Evolutionary conservation across 2,113 vertebrate genomes (phyloP).

Genomic region (Psettodes erumei): DNA sequence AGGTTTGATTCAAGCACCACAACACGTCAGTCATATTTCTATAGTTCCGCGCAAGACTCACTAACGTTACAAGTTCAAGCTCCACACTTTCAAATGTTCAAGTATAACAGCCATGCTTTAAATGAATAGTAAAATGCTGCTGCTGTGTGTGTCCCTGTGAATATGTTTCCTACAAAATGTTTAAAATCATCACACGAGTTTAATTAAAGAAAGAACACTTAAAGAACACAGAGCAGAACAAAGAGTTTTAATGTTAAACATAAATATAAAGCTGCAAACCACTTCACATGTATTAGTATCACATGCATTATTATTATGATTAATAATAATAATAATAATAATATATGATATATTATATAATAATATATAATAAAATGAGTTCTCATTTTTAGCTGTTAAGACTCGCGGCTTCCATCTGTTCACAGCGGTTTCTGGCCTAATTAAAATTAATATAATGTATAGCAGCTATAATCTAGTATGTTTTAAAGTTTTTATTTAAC

Average conservation of each 20-base stretch:
- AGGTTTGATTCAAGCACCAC: not conserved
- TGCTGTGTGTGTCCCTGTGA: not conserved
- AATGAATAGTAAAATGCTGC: too few relatives aligned
- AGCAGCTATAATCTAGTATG: not conserved
- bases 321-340: not conserved
- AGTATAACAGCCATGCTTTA: not conserved
- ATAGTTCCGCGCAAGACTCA: not conserved
- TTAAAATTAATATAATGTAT: not conserved
- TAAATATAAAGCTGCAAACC: not conserved
- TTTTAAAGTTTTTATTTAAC: too few relatives aligned
- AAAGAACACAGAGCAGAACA: too few relatives aligned
- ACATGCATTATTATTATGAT: not conserved
- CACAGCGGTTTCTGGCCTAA: not conserved
- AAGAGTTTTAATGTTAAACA: not conserved
- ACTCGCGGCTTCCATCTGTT: not conserved
- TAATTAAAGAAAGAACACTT: too few relatives aligned
- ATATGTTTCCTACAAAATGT: not conserved
- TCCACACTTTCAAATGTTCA: not conserved
- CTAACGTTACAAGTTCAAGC: not conserved
- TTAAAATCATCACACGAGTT: not conserved
- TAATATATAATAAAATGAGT: too few relatives aligned
- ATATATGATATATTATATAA: not conserved
- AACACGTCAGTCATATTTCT: not conserved
- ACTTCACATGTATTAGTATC: not conserved
- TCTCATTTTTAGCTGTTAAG: not conserved